A percentile compares a stretch with the other conserved stretches of the same genome.
These are phyloP conservation scores for Drosophila saltans DNA, from an alignment of 1,140 invertebrate species.

Conservation along the genomic window DNA sequence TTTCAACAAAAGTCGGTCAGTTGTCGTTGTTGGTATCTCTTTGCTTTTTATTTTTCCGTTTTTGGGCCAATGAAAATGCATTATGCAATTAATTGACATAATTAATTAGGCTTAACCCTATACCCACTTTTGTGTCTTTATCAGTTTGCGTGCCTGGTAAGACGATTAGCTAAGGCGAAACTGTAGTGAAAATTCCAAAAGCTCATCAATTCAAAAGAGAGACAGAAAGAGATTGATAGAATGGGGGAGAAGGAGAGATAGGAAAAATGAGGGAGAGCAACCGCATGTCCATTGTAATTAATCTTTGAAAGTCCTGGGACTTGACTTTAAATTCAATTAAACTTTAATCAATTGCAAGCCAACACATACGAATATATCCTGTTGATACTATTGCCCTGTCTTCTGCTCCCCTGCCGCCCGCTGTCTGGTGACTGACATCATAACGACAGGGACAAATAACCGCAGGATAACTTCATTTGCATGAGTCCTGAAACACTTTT, in stretches of 20 bases:
- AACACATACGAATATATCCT: slow-evolving; percentile 45
- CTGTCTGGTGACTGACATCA: slow-evolving; percentile 49
- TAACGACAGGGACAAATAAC: slow-evolving; percentile 78
- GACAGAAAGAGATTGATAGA: not conserved
- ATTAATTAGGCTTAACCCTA: slow-evolving; percentile 70
- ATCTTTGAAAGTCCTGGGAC: slow-evolving; percentile 54
- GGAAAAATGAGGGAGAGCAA: not conserved
- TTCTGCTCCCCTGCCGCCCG: not conserved
- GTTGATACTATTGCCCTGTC: slow-evolving; percentile 18
- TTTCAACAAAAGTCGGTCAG: slow-evolving; percentile 43
- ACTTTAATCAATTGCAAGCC: slow-evolving; percentile 72
- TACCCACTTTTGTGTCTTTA: slow-evolving; percentile 34
- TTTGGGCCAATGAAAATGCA: slow-evolving; percentile 47
- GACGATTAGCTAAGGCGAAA: slow-evolving; percentile 44
- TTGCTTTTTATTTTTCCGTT: slow-evolving; percentile 2
- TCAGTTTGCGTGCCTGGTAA: slow-evolving; percentile 63
- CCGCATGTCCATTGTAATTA: slow-evolving; percentile 36
- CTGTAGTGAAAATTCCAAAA: slow-evolving; percentile 32
- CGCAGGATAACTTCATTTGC: slow-evolving; percentile 81
- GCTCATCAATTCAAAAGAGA: slow-evolving; percentile 45
- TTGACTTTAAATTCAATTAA: slow-evolving; percentile 72
- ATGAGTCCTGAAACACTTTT: slow-evolving; percentile 54
- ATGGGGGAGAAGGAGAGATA: not conserved
- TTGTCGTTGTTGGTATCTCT: slow-evolving; percentile 27
- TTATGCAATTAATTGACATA: slow-evolving; percentile 71